Conservation (phyloP, 2,797 vertebrate species). For the Sarcophilus harrisii region DNA sequence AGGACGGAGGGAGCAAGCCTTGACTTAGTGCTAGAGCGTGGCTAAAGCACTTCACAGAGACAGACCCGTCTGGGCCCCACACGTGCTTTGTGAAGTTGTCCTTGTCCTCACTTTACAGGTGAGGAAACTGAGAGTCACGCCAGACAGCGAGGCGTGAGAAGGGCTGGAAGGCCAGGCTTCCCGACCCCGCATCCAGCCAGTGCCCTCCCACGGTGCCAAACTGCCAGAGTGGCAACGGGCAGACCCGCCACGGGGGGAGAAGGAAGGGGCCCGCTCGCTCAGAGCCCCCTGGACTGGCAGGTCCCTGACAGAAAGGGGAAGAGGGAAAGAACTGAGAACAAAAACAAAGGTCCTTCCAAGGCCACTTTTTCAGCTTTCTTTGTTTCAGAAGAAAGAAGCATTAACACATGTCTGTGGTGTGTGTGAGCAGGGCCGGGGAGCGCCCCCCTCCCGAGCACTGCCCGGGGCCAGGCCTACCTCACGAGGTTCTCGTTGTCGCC, state of each 20-base stretch:
- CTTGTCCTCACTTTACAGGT: not conserved
- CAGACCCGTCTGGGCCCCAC: not conserved
- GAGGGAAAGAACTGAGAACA: constrained; percentile 57
- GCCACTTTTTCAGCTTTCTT: constrained; percentile 82
- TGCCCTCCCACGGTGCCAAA: not conserved
- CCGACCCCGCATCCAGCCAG: not conserved
- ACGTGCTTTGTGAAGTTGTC: not conserved
- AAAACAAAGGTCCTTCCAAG: constrained; percentile 56
- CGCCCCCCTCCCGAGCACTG: no score
- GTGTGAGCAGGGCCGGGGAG: not conserved
- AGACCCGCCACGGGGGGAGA: no score
- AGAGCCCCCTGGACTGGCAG: not conserved
- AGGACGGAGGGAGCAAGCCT: not conserved
- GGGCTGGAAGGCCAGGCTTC: not conserved
- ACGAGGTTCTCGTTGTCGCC: constrained; percentile 99
- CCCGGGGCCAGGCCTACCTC: constrained; percentile 89
- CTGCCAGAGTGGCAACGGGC: not conserved
- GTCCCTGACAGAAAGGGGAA: constrained; percentile 57
- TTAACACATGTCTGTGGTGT: constrained; percentile 77
- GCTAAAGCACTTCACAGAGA: not conserved
- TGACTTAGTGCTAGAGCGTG: no score
- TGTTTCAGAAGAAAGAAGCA: constrained; percentile 81
- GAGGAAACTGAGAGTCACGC: not conserved
- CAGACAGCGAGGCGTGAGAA: not conserved
- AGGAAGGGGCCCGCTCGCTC: no score